A percentile compares a stretch with the other conserved stretches of the same genome.
Conservation (phyloP, 1,140 invertebrate species). For the Halyomorpha halys region DNA sequence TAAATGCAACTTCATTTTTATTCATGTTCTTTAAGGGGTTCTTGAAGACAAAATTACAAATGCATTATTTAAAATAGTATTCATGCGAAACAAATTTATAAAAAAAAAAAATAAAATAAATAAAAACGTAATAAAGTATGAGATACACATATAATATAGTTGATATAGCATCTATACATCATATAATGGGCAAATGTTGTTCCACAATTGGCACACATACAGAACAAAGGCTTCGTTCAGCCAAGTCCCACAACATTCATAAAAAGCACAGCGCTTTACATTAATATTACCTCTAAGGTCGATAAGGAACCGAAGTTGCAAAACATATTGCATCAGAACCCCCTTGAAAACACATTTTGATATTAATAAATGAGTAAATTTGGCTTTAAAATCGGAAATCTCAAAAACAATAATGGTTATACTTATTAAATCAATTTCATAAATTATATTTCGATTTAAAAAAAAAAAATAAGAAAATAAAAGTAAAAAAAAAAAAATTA, state of each 20-base stretch:
- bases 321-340: constrained; percentile 19
- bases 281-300: constrained; percentile 16
- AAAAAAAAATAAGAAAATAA: constrained; percentile 21
- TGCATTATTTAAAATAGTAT: constrained; percentile 22
- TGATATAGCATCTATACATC: constrained; percentile 22
- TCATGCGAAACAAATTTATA: constrained; percentile 21
- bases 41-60: constrained; percentile 25
- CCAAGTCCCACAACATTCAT: constrained; percentile 19
- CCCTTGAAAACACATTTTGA: constrained; percentile 22
- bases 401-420: not conserved
- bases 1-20: constrained; percentile 32
- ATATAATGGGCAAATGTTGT: constrained; percentile 24
- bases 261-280: constrained; percentile 20
- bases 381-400: constrained; percentile 13
- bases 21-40: constrained; percentile 27
- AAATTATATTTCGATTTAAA: constrained; percentile 12
- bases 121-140: constrained; percentile 12
- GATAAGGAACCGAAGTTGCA: constrained; percentile 20
- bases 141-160: constrained; percentile 10
- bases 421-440: not conserved
- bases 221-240: constrained; percentile 19
- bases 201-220: constrained; percentile 29
- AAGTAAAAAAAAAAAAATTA: constrained; percentile 19
- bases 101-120: constrained; percentile 23
- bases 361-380: constrained; percentile 22